Evolutionary conservation across 2,113 vertebrate genomes (phyloP), one percentile per base, ranked within the genome.

Genomic region (Carollia perspicillata): DNA sequence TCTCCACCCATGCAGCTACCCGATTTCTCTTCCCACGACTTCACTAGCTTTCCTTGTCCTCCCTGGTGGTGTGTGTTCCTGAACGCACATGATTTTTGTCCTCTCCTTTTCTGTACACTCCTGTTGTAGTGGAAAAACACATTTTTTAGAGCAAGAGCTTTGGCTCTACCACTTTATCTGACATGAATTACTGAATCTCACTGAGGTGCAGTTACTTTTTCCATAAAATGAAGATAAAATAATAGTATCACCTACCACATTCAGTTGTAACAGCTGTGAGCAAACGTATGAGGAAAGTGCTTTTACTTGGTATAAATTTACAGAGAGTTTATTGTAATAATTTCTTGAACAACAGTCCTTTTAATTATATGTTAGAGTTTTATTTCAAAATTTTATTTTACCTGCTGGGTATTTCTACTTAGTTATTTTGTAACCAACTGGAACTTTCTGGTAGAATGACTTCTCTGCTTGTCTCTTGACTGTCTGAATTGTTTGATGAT

Each of bases 161-260:
- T 85, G 44, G 22, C n/a, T 89, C 42, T 93, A 8, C 20, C 26
- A 53, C 7, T 85, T 58, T 89, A 33, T 78, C 18, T 51, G 77
- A 71, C 23, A 22, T 37, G 40, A 37, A 26, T 80, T 94, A 89
- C 14, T 94, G 42, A 60, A 72, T 69, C 6, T 94, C 44, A 85
- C 13, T 80, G 33, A 93, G 11, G 68, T 18, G 84, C 28, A 90
- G 35, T 88, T 85, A 69, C 49, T 5, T 90, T 94, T 90, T 66
- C 65, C 49, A 42, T 80, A 72, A 95, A 77, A 58, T 84, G 14
- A 93, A 93, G 14, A 58, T 93, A 33, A 84, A 90, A 58, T 90
- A 79, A 84, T 81, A 68, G n/a, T 75, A 58, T 84, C 40, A 79
- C 11, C 9, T 87, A 35, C 33, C 28, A 84, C 30, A 51, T 84